These are phyloP conservation scores for Bicyclus anynana DNA, from an alignment of 1,140 invertebrate species.

Conservation along the genomic window DNA sequence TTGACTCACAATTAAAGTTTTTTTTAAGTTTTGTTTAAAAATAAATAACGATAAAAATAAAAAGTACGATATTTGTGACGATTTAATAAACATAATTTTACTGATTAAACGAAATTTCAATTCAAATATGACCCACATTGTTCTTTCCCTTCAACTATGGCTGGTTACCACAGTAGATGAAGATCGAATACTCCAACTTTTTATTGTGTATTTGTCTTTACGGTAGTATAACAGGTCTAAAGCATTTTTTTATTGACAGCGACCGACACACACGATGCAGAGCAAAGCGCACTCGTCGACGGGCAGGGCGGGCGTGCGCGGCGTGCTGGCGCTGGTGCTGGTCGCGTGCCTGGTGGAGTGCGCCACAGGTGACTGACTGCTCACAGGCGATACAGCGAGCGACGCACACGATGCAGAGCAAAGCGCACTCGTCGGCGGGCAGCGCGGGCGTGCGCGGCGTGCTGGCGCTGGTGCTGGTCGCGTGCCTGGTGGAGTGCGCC, in stretches of 20 bases:
- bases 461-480: slow-evolving; percentile 30
- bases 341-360: slow-evolving; percentile 37
- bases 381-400: background rate
- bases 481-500: slow-evolving; percentile 38
- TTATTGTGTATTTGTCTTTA: too few species aligned
- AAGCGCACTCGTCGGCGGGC: slow-evolving; percentile 12
- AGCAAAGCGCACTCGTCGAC: slow-evolving; percentile 16
- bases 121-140: too few species aligned
- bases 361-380: slow-evolving; percentile 32
- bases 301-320: slow-evolving; percentile 21
- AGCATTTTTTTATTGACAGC: background rate
- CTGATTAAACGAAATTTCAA: too few species aligned
- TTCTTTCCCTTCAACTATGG: too few species aligned
- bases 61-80: too few species aligned
- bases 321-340: slow-evolving; percentile 29
- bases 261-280: slow-evolving; percentile 17
- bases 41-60: too few species aligned
- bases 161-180: too few species aligned
- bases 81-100: too few species aligned
- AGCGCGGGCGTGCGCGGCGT: slow-evolving; percentile 22
- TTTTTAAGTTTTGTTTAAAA: too few species aligned
- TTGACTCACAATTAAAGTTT: too few species aligned
- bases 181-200: too few species aligned
- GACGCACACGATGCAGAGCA: slow-evolving; percentile 23
- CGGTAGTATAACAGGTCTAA: too few species aligned